Evolutionary conservation across 1,140 invertebrate genomes (phyloP), one percentile per base, ranked within the genome.

Genomic region (Musca domestica): DNA sequence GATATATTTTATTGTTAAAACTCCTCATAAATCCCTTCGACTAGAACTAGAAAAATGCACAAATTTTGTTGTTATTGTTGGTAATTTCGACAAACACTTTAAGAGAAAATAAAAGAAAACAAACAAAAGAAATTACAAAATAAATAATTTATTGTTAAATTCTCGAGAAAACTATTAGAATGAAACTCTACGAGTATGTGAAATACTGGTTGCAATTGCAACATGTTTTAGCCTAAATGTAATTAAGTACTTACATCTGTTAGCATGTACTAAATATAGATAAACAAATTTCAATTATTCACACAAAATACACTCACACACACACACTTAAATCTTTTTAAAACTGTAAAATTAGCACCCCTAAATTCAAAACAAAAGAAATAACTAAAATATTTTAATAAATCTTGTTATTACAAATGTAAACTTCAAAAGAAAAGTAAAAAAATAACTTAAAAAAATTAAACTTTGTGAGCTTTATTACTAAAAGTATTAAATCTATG

Each of bases 1-100:
- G 84, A 52, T 6, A 58, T 15, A 3, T 22, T n/a, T 10, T 5
- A 51, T 7, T n/a, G 19, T 49, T 49, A 19, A 49, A n/a, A 49
- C 12, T 49, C 15, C 14, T 49, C 14, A 49, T 49, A n/a, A 15
- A 19, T 49, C 3, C 19, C 15, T 49, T 5, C 48, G 48, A n/a
- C 48, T 15, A 49, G 48, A 49, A 49, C 19, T 19, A 20, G 17
- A n/a, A 51, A 51, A 61, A 34, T 61, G 56, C 56, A 61, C 56
- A 61, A 61, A 61, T 34, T 12, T n/a, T n/a, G n/a, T 34, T 19
- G 17, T 19, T 61, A 17, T 61, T 19, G 20, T 19, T 34, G 30
- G 9, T 51, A 51, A 5, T 51, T 51, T 20, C 48, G 15, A 58
- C 14, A 17, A 58, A n/a, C 27, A 27, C 27, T 10, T 10, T 41